A percentile compares a stretch with the other conserved stretches of the same genome.
phyloP scores from a whole-genome alignment of 37 sponge, comb jelly and placozoan genomes.

The Chondrosia reniformis region DNA sequence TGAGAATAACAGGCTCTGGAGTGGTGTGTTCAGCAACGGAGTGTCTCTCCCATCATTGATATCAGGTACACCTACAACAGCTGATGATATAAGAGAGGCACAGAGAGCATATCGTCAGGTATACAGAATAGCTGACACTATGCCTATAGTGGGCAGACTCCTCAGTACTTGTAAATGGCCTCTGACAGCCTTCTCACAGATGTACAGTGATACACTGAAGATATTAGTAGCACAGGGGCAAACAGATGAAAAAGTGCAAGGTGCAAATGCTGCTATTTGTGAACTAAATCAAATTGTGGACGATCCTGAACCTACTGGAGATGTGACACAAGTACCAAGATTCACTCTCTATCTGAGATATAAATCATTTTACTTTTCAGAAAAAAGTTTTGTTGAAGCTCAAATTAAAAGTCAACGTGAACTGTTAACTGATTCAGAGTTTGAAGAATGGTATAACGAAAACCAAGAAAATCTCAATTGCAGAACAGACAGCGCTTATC shows the following conservation, averaged over 20 bases:
- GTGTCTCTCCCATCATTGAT: not conserved
- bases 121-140: not conserved
- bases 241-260: not conserved
- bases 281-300: not conserved
- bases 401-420: not conserved
- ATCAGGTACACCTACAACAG: not conserved
- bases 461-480: not conserved
- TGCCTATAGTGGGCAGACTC: not conserved
- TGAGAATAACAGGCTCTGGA: not conserved
- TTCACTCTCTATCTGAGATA: slow-evolving; percentile 32
- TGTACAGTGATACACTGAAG: not conserved
- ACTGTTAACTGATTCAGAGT: not conserved
- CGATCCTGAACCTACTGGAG: slow-evolving; percentile 4
- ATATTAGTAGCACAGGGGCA: not conserved
- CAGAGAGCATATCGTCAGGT: not conserved
- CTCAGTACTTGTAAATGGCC: not conserved
- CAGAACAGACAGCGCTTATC: slow-evolving; percentile 1
- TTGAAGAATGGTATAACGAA: slow-evolving; percentile 16
- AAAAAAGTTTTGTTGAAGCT: not conserved
- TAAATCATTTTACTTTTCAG: slow-evolving; percentile 25
- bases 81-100: not conserved
- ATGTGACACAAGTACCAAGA: not conserved
- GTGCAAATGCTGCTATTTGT: not conserved
- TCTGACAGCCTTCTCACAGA: not conserved
- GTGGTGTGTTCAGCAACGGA: not conserved